phyloP scores from a whole-genome alignment of 2,797 vertebrate species.

The Cetoscarus ocellatus region DNA sequence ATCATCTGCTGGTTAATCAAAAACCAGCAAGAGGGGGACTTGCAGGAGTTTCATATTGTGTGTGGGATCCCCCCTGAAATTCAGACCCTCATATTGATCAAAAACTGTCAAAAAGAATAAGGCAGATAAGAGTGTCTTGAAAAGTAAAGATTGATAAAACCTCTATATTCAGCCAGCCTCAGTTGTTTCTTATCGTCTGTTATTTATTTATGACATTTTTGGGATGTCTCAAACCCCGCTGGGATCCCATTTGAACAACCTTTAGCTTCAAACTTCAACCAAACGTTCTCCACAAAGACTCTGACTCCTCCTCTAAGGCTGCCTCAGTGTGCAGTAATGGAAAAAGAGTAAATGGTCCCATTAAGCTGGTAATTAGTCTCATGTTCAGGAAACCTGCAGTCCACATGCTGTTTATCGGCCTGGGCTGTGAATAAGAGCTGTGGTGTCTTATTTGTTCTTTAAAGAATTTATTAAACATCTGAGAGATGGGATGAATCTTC shows the following conservation, averaged over 20 bases:
- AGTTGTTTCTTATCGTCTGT: too few relatives aligned
- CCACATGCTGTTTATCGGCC: constrained; percentile 42
- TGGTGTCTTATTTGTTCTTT: constrained; percentile 9
- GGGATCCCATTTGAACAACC: constrained; percentile 3
- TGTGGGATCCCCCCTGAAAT: too few relatives aligned
- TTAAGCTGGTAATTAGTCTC: constrained; percentile 59
- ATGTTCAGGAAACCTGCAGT: constrained; percentile 46
- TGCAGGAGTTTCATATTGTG: too few relatives aligned
- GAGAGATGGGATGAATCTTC: background rate
- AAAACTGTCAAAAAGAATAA: too few relatives aligned
- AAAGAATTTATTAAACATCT: constrained; percentile 6
- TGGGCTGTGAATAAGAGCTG: constrained; percentile 5
- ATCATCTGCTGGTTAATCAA: too few relatives aligned
- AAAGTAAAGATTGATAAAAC: too few relatives aligned
- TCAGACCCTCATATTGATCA: too few relatives aligned
- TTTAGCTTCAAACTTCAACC: constrained; percentile 13
- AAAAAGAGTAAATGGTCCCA: constrained; percentile 58
- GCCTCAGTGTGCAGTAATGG: constrained; percentile 54
- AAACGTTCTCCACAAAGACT: constrained; percentile 29
- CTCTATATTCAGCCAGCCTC: too few relatives aligned
- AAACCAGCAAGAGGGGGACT: too few relatives aligned
- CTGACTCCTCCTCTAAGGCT: constrained; percentile 24
- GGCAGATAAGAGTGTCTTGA: too few relatives aligned
- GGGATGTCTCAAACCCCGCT: too few relatives aligned
- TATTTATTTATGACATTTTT: too few relatives aligned